Evolutionary conservation across 1,140 invertebrate species (phyloP), one percentile per base, ranked within the genome.

Genomic region (Leptestheria dahalacensis): DNA sequence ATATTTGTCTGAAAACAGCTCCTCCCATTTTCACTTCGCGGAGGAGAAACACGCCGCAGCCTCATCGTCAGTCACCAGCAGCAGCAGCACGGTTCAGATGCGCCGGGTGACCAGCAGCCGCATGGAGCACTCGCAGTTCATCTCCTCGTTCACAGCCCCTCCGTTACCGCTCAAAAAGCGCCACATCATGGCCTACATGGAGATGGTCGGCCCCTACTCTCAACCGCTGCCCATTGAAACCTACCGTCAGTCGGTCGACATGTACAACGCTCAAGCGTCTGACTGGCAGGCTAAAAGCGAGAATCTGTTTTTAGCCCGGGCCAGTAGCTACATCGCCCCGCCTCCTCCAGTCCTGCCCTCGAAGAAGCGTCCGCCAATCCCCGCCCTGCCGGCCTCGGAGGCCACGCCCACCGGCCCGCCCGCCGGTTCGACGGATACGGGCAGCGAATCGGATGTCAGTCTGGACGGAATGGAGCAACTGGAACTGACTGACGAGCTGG

Each of bases 181-280:
- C 71, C 86, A 93, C 76, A 90, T 96, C 65, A 89, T 91, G 82
- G 88, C 88, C 49, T 96, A 95, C 74, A 93, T 95, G 89, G 87
- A 92, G 72, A 89, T 92, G 80, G 88, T 92, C 69, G 86, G 88
- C 1, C 86, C 87, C 69, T 91, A 88, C 73, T 85, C 84, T 58
- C 85, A 88, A 65, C 26, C 73, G 72, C 52, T 82, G 83, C 24
- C 75, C 73, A n/a, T 41, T 6, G 33, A 41, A 15, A 83, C 87
- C 71, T 81, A 87, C 66, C 77, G 87, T 26, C 86, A 90, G 69
- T 90, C 87, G 2, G 78, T 90, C 66, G 86, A 89, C 68, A 82
- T 83, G 9, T 86, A 83, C 68, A 84, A 85, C 72, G 77, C 85
- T 59, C 81, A 69, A 15, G 24, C 63, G 18, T 53, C 41, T 21